Evolutionary conservation across 2,888 invertebrate species (phyloP).

Genomic region (Smittia aterrima): DNA sequence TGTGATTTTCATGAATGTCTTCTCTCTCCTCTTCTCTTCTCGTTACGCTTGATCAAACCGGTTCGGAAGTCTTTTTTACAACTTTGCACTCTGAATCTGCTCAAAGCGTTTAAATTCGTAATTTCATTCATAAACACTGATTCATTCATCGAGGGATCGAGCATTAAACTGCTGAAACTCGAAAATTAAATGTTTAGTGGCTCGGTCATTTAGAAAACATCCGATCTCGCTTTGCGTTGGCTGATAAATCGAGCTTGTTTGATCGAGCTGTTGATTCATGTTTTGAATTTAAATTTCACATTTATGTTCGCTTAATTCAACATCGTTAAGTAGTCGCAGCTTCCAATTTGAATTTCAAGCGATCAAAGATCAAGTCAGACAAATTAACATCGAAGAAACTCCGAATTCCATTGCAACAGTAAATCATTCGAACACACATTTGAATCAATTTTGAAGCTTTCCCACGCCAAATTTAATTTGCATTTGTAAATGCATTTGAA

Average conservation of each 20-base stretch:
- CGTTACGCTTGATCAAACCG: constrained; percentile 7
- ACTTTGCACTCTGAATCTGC: not conserved
- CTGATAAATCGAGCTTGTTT: too few relatives aligned
- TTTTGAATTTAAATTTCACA: too few relatives aligned
- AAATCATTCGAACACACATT: not conserved
- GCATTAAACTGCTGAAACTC: too few relatives aligned
- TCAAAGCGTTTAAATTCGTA: not conserved
- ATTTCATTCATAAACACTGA: not conserved
- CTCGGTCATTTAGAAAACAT: too few relatives aligned
- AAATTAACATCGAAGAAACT: not conserved
- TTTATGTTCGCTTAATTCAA: too few relatives aligned
- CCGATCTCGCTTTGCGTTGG: too few relatives aligned
- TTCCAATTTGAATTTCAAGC: not conserved
- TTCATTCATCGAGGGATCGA: too few relatives aligned
- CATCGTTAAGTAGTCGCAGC: too few relatives aligned
- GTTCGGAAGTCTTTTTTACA: not conserved
- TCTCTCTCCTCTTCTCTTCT: not conserved
- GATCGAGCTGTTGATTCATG: too few relatives aligned
- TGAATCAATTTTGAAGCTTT: not conserved
- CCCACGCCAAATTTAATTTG: not conserved
- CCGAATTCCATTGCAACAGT: not conserved
- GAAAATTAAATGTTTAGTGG: too few relatives aligned
- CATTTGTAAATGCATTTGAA: not conserved
- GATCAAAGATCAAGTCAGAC: not conserved
- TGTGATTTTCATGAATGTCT: not conserved